phyloP scores from a whole-genome alignment of 2,888 invertebrate genomes.

The Patella caerulea region DNA sequence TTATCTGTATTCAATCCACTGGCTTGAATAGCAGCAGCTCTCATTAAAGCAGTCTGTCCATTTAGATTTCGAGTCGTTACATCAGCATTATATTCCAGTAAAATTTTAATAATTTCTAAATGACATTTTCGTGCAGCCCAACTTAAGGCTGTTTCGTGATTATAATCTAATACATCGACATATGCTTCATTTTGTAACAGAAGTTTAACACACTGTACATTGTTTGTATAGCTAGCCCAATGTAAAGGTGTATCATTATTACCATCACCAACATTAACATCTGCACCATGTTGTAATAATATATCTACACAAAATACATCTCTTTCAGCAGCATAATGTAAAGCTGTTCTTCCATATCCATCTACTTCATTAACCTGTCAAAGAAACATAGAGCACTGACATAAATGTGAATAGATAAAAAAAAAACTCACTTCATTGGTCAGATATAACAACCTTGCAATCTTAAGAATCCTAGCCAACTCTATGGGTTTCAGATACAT shows the following conservation, averaged over 20 bases:
- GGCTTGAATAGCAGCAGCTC: constrained; percentile 58
- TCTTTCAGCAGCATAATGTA: constrained; percentile 70
- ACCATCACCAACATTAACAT: constrained; percentile 59
- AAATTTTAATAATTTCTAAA: constrained; percentile 58
- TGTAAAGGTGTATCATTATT: constrained; percentile 68
- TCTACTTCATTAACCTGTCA: constrained; percentile 67
- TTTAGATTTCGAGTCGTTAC: constrained; percentile 56
- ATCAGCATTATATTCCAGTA: constrained; percentile 67
- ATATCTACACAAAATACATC: constrained; percentile 61
- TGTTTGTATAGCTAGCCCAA: constrained; percentile 70
- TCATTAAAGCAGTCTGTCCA: constrained; percentile 59
- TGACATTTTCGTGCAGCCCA: constrained; percentile 69
- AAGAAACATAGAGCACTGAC: constrained; percentile 21
- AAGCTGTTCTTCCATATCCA: constrained; percentile 66
- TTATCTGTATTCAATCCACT: constrained; percentile 61
- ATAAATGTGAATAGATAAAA: background rate
- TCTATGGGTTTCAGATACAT: too few species aligned
- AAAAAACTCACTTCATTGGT: background rate
- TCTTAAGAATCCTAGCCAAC: too few species aligned
- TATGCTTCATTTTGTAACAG: constrained; percentile 63
- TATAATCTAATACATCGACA: constrained; percentile 63
- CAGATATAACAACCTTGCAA: too few species aligned
- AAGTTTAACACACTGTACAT: constrained; percentile 56
- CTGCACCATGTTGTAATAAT: constrained; percentile 62
- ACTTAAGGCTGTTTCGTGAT: constrained; percentile 66